Base-by-base conservation (phyloP, 2,888 invertebrate species). In the Polydrusus cervinus region DNA sequence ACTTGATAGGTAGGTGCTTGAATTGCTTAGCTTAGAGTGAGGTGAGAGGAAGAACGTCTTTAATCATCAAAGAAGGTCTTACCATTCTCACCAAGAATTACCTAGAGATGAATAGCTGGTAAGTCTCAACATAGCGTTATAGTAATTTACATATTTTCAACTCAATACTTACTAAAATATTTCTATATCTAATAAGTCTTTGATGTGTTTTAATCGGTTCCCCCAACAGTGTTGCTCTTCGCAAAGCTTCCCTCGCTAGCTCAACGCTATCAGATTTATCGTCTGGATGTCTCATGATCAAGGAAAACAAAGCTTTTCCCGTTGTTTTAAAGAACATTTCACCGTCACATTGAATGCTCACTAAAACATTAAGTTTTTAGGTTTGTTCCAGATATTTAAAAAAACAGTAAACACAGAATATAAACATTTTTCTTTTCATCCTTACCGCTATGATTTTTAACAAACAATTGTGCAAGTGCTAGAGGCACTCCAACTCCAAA, bases 151-250 rank as follows among this genome's bases (percentile, higher is more conserved):
- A 7, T 34, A 34, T 10, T 34, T 3, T 25, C 1, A 25, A 5
- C 7, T 34, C 1, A 34, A 34, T 34, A 83, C 85, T 86, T 85
- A 92, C 92, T 88, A 92, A 89, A 79, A 90, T 89, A 80, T 93
- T 91, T 78, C 92, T 90, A 83, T 92, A 93, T 71, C 95, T 87
- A 0, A 94, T 94, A 79, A 94, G 88, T 13, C 95, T 89, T 75
- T 91, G 89, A 69, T 93, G 88, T 25, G 92, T 90, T 16, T 91
- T 89, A 30, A 92, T 88, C 0, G 92, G 90, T 69, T 92, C 92
- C 0, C 92, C 92, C 76, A 92, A 87, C 81, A 92, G 90, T 6
- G 90, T 89, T 76, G 92, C 91, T 57, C 92, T 88, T 34, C 89
- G 87, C 76, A 90, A 81, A 8, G 94, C 94, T 81, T 93, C 92